phyloP scores from a whole-genome alignment of 1,140 invertebrate genomes.

The Diploscapter pachys region DNA sequence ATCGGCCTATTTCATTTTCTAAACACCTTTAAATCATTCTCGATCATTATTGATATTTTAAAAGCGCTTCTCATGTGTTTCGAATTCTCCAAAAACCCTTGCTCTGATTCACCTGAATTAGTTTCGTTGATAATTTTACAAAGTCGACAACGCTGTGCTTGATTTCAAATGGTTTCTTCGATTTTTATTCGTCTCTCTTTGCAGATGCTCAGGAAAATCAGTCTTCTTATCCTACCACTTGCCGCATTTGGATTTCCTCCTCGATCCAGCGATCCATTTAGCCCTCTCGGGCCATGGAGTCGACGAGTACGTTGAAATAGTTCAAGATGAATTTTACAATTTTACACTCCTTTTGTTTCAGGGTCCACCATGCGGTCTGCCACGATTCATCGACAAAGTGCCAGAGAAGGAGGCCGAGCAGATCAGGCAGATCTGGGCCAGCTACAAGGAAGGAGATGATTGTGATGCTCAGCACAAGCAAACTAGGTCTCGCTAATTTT shows the following conservation, averaged over 20 bases:
- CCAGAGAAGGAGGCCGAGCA: slow-evolving; percentile 47
- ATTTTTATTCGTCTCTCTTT: too few relatives aligned
- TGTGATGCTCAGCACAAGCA: slow-evolving; percentile 48
- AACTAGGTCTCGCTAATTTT: slow-evolving; percentile 30
- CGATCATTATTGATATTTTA: too few relatives aligned
- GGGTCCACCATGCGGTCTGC: slow-evolving; percentile 46
- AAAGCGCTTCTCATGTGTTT: too few relatives aligned
- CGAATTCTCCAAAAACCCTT: too few relatives aligned
- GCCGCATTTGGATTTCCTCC: slow-evolving; percentile 25
- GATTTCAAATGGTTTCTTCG: too few relatives aligned
- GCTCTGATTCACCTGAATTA: too few relatives aligned
- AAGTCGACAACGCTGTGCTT: too few relatives aligned
- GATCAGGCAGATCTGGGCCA: slow-evolving; percentile 50
- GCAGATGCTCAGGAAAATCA: background rate
- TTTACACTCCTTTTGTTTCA: slow-evolving; percentile 25
- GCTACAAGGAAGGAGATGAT: slow-evolving; percentile 51
- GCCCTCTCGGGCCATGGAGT: slow-evolving; percentile 51
- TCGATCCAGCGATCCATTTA: slow-evolving; percentile 47
- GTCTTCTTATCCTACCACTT: slow-evolving; percentile 20
- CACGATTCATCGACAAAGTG: slow-evolving; percentile 45
- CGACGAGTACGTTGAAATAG: slow-evolving; percentile 37
- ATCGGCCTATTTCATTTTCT: too few relatives aligned
- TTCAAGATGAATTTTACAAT: background rate
- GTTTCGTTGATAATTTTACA: too few relatives aligned
- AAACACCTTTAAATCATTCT: too few relatives aligned